Percentiles rank a stretch among this genome's conserved stretches.
These are phyloP conservation scores for Laupala kohalensis DNA, from an alignment of 1,140 invertebrate species.

Conservation along the genomic window DNA sequence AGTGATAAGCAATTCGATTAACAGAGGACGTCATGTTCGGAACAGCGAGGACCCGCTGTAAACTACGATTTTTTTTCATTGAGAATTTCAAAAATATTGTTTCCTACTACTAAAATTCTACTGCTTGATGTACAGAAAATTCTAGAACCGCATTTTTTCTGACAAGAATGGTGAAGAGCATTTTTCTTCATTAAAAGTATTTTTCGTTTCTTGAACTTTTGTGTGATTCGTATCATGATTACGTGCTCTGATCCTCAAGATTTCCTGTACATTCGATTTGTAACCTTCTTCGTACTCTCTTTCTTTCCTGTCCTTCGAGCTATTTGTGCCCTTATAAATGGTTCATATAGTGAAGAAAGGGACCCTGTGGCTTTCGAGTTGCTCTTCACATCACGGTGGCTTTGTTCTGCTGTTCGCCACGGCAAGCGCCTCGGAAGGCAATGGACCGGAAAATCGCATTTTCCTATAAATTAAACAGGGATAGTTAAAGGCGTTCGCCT, in stretches of 20 bases:
- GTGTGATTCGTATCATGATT: background rate
- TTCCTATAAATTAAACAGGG: constrained; percentile 16
- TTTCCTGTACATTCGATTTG: background rate
- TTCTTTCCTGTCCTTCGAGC: background rate
- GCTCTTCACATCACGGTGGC: background rate
- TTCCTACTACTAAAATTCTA: background rate
- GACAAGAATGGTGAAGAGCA: too few relatives aligned
- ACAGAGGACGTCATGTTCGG: too few relatives aligned
- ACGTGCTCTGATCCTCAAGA: background rate
- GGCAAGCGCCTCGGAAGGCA: constrained; percentile 3
- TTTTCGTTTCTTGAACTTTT: background rate
- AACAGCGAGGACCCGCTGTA: too few relatives aligned
- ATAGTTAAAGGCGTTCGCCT: constrained; percentile 10
- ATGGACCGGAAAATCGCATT: constrained; percentile 14
- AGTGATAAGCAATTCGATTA: too few relatives aligned
- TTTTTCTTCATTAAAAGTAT: too few relatives aligned
- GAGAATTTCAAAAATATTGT: too few relatives aligned
- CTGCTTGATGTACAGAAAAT: background rate
- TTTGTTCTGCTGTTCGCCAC: background rate
- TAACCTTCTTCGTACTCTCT: background rate
- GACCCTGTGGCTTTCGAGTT: constrained; percentile 5
- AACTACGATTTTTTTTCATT: too few relatives aligned
- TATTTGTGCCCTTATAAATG: background rate
- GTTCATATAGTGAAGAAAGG: background rate
- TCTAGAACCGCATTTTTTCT: background rate